Evolutionary conservation across 2,113 vertebrate genomes (phyloP), one percentile per base, ranked within the genome.

Genomic region (Epinephelus cyanopodus): DNA sequence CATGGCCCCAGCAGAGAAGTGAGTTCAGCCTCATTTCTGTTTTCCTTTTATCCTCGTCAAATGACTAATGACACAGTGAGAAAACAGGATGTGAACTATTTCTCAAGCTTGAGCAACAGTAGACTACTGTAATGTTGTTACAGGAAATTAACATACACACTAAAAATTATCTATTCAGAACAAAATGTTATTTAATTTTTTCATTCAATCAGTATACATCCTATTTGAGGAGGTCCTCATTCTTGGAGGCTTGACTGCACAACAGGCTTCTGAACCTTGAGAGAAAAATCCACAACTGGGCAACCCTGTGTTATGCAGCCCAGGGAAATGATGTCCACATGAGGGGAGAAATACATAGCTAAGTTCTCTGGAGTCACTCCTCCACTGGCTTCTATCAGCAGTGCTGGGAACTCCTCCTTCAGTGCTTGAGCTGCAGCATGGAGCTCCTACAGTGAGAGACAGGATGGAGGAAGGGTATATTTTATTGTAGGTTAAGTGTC

Each of bases 261-360:
- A 45, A 1, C 62, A 53, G 88, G 74, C 45, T 71, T 86, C 52
- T 85, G 86, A 74, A 96, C 88, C 88, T 97, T 97, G 25, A 97
- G 95, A 3, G 97, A 97, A 75, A 97, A 97, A 83, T 97, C 96
- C 0, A 97, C 93, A 7, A 95, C 93, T 0, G 92, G 95, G 54
- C 95, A 95, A 0, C 95, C 96, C 74, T 97, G 96, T 3, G 97
- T 97, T 56, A 97, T 94, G 88, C 95, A 96, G 54, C 97, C 97
- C 71, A 97, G 72, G 0, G 97, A 97, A 83, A 97, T 89, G 61
- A 97, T 66, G 7, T 97, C 95, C 1, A 97, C 79, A 18, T 94
- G 81, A 4, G 95, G 90, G 5, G 95, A 95, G 1, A 96, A 95
- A 86, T 95, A 97, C 48, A 73, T 61, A 0, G 87, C 17, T 2